Conservation (phyloP, 1,140 invertebrate species). For the Lasioglossum baleicum region DNA sequence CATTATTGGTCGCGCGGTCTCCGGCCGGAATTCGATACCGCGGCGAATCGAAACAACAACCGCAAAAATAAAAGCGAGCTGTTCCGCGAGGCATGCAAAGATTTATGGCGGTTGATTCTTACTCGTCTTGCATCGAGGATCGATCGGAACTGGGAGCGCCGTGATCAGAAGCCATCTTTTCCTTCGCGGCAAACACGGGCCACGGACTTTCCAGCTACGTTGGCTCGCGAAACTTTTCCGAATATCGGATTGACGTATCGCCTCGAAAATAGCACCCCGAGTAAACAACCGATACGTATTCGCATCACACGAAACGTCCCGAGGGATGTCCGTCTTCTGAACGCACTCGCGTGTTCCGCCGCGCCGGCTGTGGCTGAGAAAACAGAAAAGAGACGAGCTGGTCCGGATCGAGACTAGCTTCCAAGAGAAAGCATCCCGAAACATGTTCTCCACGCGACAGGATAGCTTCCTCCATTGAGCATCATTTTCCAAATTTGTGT, state of each 20-base stretch:
- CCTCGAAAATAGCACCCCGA: slow-evolving; percentile 66
- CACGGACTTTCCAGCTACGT: slow-evolving; percentile 37
- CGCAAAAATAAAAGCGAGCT: slow-evolving; percentile 19
- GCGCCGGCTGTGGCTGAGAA: slow-evolving; percentile 6
- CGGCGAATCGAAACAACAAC: background rate
- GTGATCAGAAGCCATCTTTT: slow-evolving; percentile 28
- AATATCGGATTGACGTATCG: slow-evolving; percentile 75
- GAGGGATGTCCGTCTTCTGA: slow-evolving; percentile 57
- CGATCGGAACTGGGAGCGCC: slow-evolving; percentile 42
- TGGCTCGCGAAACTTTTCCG: slow-evolving; percentile 60
- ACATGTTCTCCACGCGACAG: background rate
- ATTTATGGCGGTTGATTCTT: slow-evolving; percentile 52
- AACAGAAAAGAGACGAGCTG: slow-evolving; percentile 28
- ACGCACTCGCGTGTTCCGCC: slow-evolving; percentile 47
- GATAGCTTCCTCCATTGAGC: slow-evolving; percentile 2
- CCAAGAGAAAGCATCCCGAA: background rate
- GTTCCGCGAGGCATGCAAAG: slow-evolving; percentile 12
- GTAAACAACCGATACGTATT: slow-evolving; percentile 74
- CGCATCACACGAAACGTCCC: slow-evolving; percentile 58
- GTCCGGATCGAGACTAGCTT: background rate
- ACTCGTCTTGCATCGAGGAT: slow-evolving; percentile 45
- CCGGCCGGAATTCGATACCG: background rate
- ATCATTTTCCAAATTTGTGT: background rate
- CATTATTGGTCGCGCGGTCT: background rate
- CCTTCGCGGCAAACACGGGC: slow-evolving; percentile 45